Conservation (phyloP, 1,140 invertebrate species). For the Drosophila athabasca region DNA sequence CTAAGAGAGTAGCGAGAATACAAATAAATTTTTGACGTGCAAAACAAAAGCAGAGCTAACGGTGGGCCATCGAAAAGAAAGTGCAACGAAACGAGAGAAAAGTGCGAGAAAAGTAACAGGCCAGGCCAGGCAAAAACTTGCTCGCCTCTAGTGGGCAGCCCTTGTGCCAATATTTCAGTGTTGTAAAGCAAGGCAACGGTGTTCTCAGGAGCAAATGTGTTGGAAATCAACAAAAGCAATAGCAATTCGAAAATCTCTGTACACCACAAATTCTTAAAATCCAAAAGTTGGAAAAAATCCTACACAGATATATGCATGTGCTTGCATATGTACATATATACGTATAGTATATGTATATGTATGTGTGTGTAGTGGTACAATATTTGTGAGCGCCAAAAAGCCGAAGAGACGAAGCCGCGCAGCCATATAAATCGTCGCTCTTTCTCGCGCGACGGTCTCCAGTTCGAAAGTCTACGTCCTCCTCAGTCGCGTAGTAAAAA, state of each 20-base stretch:
- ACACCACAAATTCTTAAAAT: constrained; percentile 58
- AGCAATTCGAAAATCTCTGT: constrained; percentile 54
- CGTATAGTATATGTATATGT: constrained; percentile 23
- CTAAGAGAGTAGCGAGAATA: constrained; percentile 15
- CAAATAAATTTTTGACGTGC: neutral
- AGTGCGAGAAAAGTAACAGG: too few species aligned
- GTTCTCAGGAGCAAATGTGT: neutral
- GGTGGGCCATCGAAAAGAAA: neutral
- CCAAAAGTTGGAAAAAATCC: constrained; percentile 65
- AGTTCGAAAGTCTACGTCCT: constrained; percentile 32
- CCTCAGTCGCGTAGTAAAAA: constrained; percentile 62
- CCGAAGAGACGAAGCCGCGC: constrained; percentile 68
- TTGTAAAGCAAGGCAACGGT: constrained; percentile 13
- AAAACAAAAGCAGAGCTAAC: constrained; percentile 16
- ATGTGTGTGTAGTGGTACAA: constrained; percentile 47
- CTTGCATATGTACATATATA: constrained; percentile 39
- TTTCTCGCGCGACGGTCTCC: constrained; percentile 38
- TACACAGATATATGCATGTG: constrained; percentile 48
- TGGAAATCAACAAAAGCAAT: constrained; percentile 46
- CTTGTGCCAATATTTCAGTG: constrained; percentile 17
- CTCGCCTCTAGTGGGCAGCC: too few species aligned
- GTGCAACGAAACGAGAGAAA: neutral
- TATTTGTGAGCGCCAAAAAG: constrained; percentile 75
- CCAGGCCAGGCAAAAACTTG: too few species aligned
- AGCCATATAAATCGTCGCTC: constrained; percentile 62